Evolutionary conservation across 2,888 invertebrate species (phyloP).

Genomic region (Theretra japonica): DNA sequence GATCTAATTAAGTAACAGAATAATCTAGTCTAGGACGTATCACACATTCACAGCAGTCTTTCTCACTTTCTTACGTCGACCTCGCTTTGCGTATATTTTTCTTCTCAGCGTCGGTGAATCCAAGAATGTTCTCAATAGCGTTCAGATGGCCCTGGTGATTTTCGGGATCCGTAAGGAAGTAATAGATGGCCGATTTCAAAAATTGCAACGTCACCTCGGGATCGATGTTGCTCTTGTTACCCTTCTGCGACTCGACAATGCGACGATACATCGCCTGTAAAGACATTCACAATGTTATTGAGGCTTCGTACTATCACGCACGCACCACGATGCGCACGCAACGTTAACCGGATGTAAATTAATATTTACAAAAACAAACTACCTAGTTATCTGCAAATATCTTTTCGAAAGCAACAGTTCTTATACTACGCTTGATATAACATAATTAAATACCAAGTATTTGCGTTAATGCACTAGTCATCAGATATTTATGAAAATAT

Average conservation of each 20-base stretch:
- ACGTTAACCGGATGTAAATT: conserved; percentile 5
- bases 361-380: conserved; percentile 11
- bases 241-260: conserved; percentile 90
- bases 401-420: conserved; percentile 2
- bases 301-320: neutral
- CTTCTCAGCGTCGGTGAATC: conserved; percentile 93
- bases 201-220: conserved; percentile 97
- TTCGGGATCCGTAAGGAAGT: conserved; percentile 95
- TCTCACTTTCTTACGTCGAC: conserved; percentile 70
- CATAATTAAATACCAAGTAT: neutral
- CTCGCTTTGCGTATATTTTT: conserved; percentile 90
- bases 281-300: conserved; percentile 27
- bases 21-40: conserved; percentile 60
- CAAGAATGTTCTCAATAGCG: conserved; percentile 96
- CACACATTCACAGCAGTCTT: conserved; percentile 75
- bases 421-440: neutral
- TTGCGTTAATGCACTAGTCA: neutral
- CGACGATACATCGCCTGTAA: conserved; percentile 94
- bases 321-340: neutral
- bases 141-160: conserved; percentile 94
- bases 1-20: conserved; percentile 56
- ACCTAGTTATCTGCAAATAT: conserved; percentile 13
- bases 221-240: conserved; percentile 89
- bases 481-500: neutral
- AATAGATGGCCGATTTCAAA: conserved; percentile 96